A percentile compares a stretch with the other conserved stretches of the same genome.
These are phyloP conservation scores for Epinotia ramella DNA, from an alignment of 2,888 invertebrate species.

Conservation along the genomic window DNA sequence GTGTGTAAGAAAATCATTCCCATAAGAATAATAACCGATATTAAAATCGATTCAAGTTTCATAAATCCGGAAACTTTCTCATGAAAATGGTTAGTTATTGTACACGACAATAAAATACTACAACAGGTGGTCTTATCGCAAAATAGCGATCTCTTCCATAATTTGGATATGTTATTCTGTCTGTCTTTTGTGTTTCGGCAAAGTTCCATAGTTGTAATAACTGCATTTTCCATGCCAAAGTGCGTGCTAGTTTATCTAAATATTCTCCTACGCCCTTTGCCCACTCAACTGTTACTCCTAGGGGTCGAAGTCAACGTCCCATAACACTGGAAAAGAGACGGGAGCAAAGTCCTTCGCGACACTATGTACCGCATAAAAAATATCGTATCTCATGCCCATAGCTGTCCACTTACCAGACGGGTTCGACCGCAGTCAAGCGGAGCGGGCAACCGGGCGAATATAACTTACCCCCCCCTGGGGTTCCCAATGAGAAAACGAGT, in stretches of 20 bases:
- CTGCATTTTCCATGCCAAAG: not conserved
- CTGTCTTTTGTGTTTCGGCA: no score
- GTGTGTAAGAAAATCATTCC: no score
- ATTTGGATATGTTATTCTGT: no score
- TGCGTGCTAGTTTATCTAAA: not conserved
- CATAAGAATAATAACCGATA: no score
- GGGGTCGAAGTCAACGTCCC: constrained; percentile 36
- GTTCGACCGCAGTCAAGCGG: constrained; percentile 16
- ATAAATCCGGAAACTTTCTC: no score
- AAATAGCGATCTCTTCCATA: no score
- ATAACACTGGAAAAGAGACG: constrained; percentile 28
- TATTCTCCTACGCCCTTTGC: not conserved
- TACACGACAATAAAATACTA: no score
- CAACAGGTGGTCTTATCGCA: no score
- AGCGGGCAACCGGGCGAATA: not conserved
- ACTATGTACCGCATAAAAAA: constrained; percentile 42
- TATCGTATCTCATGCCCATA: constrained; percentile 40
- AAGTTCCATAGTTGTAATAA: no score
- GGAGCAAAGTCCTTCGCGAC: constrained; percentile 42
- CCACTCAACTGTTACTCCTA: constrained; percentile 11
- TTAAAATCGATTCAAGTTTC: no score
- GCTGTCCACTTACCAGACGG: constrained; percentile 22
- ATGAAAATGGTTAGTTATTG: no score
- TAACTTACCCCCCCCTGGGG: not conserved
- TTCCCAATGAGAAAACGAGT: not conserved